These are phyloP conservation scores for Orgyia antiqua DNA, from an alignment of 2,888 invertebrate species.

Conservation along the genomic window DNA sequence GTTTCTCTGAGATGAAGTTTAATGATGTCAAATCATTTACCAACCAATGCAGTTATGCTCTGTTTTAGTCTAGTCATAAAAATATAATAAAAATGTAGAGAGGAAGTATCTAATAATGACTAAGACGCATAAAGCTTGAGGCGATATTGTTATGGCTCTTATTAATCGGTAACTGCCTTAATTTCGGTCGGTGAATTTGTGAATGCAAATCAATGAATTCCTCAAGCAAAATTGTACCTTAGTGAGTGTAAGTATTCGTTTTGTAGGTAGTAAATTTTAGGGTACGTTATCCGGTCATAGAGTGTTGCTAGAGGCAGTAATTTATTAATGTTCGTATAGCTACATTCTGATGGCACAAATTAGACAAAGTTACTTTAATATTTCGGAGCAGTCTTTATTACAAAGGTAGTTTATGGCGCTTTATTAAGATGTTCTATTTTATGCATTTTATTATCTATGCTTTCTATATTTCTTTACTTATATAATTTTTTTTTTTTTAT, in stretches of 20 bases:
- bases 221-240: conserved; percentile 23
- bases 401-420: conserved; percentile 23
- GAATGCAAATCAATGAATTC: conserved; percentile 53
- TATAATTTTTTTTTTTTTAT: too few species aligned
- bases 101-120: conserved; percentile 58
- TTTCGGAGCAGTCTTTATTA: conserved; percentile 59
- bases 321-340: conserved; percentile 65
- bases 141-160: conserved; percentile 60
- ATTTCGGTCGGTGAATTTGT: conserved; percentile 71
- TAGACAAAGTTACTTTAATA: conserved; percentile 55
- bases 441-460: too few species aligned
- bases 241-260: conserved; percentile 15
- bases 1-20: conserved; percentile 6
- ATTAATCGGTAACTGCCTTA: conserved; percentile 69
- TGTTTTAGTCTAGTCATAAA: conserved; percentile 22
- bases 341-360: conserved; percentile 61
- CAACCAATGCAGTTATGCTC: conserved; percentile 28
- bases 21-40: conserved; percentile 32
- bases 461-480: too few species aligned
- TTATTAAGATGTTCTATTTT: conserved; percentile 1
- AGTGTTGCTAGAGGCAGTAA: conserved; percentile 62
- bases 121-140: conserved; percentile 44
- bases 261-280: conserved; percentile 14
- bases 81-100: conserved; percentile 30
- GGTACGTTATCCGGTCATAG: conserved; percentile 66